phyloP scores from a whole-genome alignment of 2,888 invertebrate genomes.

The Lordiphosa fenestrarum region DNA sequence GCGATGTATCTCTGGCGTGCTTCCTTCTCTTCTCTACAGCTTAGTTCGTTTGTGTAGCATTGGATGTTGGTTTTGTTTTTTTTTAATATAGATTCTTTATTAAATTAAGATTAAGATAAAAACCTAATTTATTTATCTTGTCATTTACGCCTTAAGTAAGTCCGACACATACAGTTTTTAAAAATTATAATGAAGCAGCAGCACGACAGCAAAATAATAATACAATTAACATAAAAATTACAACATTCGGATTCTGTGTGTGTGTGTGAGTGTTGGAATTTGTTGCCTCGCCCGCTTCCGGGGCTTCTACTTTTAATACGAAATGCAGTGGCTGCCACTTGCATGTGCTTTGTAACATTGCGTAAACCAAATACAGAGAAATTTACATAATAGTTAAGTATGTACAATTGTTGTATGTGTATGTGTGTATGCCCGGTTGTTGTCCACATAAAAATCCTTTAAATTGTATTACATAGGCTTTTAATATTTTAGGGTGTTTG shows the following conservation, averaged over 20 bases:
- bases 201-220: conserved; percentile 61
- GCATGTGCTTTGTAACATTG: conserved; percentile 50
- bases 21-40: conserved; percentile 28
- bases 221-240: conserved; percentile 69
- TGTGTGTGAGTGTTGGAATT: conserved; percentile 2
- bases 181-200: conserved; percentile 60
- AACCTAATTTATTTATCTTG: conserved; percentile 67
- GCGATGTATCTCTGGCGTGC: conserved; percentile 31
- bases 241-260: conserved; percentile 38
- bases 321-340: conserved; percentile 47
- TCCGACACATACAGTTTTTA: conserved; percentile 36
- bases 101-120: conserved; percentile 70
- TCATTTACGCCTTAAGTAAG: conserved; percentile 72
- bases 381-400: conserved; percentile 72
- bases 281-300: background rate
- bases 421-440: conserved; percentile 19
- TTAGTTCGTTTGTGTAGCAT: conserved; percentile 48
- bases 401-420: conserved; percentile 45
- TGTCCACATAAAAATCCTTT: conserved; percentile 47
- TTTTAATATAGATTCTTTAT: conserved; percentile 37
- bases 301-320: conserved; percentile 35
- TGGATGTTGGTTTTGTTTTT: conserved; percentile 36
- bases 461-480: conserved; percentile 49
- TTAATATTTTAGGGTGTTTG: background rate
- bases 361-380: conserved; percentile 58